Evolutionary conservation across 2,888 invertebrate species (phyloP), one percentile per base, ranked within the genome.

Genomic region (Seira ritae): DNA sequence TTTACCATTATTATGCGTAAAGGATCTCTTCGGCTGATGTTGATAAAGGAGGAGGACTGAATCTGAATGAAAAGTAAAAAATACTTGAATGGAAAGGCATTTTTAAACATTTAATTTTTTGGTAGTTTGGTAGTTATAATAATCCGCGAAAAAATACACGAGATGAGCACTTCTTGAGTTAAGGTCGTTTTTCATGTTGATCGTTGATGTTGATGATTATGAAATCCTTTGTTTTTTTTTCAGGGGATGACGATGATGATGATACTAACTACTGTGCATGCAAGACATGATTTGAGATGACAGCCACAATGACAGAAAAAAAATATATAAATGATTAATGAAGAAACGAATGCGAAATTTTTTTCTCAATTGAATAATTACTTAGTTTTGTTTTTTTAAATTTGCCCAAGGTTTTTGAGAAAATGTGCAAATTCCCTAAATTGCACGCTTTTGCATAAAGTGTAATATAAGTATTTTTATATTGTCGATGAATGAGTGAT

Each of bases 321-420:
- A n/a, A n/a, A n/a, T n/a, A n/a, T n/a, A n/a, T 62, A 62, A 62
- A 62, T 62, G 62, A 62, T 62, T 62, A 62, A 62, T 62, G 62
- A 62, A 62, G 19, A 22, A 62, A 20, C 12, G 62, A 50, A 42
- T n/a, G 12, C 42, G 12, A 62, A 62, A 62, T 20, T 55, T 55
- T 62, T 62, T 12, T n/a, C n/a, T n/a, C n/a, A n/a, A 62, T 62
- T 62, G 22, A 62, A 62, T 62, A 62, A 62, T 62, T 62, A 62
- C 62, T n/a, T 20, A 62, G 1, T 62, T 62, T 20, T 20, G 62
- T 20, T 15, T 62, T n/a, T 62, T 22, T 8, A 62, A 20, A n/a
- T 20, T 62, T n/a, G n/a, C n/a, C n/a, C n/a, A n/a, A n/a, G n/a
- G n/a, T 31, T 31, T 31, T 31, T 31, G 31, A 31, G 31, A 31